These are phyloP conservation scores for Galaxea fascicularis DNA, from an alignment of 92 coral and sea anemone genomes.

Conservation along the genomic window DNA sequence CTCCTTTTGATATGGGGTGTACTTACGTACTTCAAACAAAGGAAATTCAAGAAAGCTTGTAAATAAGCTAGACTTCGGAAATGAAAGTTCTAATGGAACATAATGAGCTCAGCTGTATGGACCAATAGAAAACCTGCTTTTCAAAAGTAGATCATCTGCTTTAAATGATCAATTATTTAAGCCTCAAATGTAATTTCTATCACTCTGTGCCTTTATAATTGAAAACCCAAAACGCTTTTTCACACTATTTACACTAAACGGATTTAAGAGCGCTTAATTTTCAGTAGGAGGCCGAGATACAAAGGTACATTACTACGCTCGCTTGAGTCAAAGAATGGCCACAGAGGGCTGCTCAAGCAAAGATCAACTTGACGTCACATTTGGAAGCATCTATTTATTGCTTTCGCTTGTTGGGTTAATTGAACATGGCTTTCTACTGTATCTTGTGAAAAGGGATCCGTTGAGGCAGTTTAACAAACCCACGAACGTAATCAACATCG, in stretches of 20 bases:
- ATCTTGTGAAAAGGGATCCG: constrained; percentile 37
- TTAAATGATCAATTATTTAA: not conserved
- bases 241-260: not conserved
- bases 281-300: not conserved
- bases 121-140: constrained; percentile 2
- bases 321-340: not conserved
- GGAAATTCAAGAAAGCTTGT: not conserved
- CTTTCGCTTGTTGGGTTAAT: constrained; percentile 4
- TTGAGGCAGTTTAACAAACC: constrained; percentile 38
- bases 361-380: not conserved
- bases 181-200: not conserved
- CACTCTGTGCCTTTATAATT: not conserved
- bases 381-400: constrained; percentile 21
- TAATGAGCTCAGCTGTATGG: not conserved
- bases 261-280: not conserved
- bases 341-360: not conserved
- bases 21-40: not conserved
- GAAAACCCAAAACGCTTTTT: not conserved
- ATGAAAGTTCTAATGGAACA: not conserved
- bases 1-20: not conserved
- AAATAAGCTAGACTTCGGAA: constrained; percentile 4
- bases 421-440: constrained; percentile 26
- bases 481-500: constrained; percentile 11
- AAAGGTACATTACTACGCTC: not conserved
- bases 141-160: not conserved